Evolutionary conservation across 2,113 vertebrate species (phyloP).

Genomic region (Gymnogyps californianus): DNA sequence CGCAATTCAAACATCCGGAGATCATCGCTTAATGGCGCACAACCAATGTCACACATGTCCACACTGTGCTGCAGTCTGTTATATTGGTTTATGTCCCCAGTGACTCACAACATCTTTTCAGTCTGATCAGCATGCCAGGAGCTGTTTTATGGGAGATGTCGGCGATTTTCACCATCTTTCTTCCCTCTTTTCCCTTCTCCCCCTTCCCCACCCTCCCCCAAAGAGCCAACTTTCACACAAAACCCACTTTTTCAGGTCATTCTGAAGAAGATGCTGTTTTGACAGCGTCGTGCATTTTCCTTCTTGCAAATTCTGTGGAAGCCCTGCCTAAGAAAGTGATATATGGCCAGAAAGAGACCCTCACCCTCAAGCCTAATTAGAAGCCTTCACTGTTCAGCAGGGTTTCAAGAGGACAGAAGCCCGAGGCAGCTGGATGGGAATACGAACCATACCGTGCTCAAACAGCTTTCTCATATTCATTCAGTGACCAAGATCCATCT

Average conservation of each 20-base stretch:
- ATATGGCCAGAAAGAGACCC: background rate
- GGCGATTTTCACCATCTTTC: background rate
- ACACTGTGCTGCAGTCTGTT: background rate
- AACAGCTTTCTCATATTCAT: constrained; percentile 19
- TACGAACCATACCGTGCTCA: constrained; percentile 3
- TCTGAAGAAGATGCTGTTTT: background rate
- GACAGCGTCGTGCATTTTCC: background rate
- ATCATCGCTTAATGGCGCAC: background rate
- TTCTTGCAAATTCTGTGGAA: background rate
- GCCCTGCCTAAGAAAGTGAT: constrained; percentile 18
- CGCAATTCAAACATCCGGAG: background rate
- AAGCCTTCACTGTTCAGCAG: background rate
- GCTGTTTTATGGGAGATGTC: background rate
- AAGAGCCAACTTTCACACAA: background rate
- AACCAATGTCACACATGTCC: rapidly evolving
- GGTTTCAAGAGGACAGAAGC: constrained; percentile 36
- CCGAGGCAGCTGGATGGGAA: constrained; percentile 27
- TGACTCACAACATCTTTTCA: background rate
- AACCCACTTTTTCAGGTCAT: background rate
- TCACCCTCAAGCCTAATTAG: background rate
- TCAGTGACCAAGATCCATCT: constrained; percentile 31
- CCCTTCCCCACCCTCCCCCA: background rate
- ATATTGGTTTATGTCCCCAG: background rate
- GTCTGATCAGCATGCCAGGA: background rate
- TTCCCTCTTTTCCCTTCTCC: background rate